Percentiles rank a stretch among this genome's conserved stretches.
These are phyloP conservation scores for Nephotettix cincticeps DNA, from an alignment of 1,140 invertebrate genomes.

Conservation along the genomic window DNA sequence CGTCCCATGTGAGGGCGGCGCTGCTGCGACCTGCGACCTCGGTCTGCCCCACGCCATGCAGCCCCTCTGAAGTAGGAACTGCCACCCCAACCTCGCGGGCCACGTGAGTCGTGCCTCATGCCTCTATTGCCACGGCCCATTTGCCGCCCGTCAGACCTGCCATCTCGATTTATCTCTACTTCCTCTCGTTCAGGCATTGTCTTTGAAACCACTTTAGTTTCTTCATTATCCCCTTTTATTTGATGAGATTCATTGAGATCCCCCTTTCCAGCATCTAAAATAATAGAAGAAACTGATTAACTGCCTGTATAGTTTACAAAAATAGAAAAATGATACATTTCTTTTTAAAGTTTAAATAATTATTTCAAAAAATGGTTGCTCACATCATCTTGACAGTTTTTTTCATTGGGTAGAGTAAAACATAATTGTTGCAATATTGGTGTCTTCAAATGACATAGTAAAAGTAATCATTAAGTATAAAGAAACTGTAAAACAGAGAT, in stretches of 20 bases:
- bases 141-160: not conserved
- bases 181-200: constrained; percentile 1
- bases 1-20: constrained; percentile 36
- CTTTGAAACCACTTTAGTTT: not conserved
- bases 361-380: too few relatives aligned
- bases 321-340: too few relatives aligned
- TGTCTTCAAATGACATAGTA: too few relatives aligned
- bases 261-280: not conserved
- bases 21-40: constrained; percentile 37
- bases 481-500: too few relatives aligned
- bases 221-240: not conserved
- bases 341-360: too few relatives aligned
- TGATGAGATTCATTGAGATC: not conserved
- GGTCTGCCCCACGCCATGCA: constrained; percentile 19
- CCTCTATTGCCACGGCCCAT: constrained; percentile 16
- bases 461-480: too few relatives aligned
- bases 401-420: too few relatives aligned
- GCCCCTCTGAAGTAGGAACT: not conserved
- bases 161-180: not conserved
- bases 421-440: too few relatives aligned
- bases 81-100: not conserved
- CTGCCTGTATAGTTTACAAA: too few relatives aligned
- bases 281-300: too few relatives aligned
- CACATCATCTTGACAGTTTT: too few relatives aligned
- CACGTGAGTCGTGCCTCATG: not conserved